phyloP scores from a whole-genome alignment of 2,797 vertebrate genomes.

The Tauraco hartlaubi region DNA sequence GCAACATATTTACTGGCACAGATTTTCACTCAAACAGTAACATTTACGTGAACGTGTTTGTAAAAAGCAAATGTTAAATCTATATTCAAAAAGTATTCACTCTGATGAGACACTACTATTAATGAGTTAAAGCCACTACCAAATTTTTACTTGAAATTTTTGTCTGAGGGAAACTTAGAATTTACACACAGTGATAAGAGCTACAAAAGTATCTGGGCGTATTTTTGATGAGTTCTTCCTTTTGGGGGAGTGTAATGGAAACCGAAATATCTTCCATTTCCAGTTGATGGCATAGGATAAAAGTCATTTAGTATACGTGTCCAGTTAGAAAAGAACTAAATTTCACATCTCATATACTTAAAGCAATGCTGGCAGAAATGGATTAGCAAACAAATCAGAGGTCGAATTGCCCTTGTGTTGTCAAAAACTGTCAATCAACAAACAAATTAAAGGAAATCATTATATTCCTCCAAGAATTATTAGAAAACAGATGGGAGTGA shows the following conservation, averaged over 20 bases:
- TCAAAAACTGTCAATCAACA: neutral
- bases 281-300: neutral
- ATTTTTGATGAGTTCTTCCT: neutral
- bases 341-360: neutral
- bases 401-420: neutral
- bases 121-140: neutral
- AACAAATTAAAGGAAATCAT: neutral
- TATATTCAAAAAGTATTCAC: neutral
- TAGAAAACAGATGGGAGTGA: neutral
- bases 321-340: neutral
- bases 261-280: neutral
- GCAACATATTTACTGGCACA: conserved; percentile 40
- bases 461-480: neutral
- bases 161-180: neutral
- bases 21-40: conserved; percentile 34
- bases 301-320: neutral
- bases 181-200: neutral
- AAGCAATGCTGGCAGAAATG: neutral
- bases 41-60: neutral
- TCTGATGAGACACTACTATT: neutral
- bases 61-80: neutral
- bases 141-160: neutral
- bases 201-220: neutral
- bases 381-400: neutral
- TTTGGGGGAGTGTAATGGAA: neutral